These are phyloP conservation scores for Aphidius gifuensis DNA, from an alignment of 1,140 invertebrate genomes.

Conservation along the genomic window DNA sequence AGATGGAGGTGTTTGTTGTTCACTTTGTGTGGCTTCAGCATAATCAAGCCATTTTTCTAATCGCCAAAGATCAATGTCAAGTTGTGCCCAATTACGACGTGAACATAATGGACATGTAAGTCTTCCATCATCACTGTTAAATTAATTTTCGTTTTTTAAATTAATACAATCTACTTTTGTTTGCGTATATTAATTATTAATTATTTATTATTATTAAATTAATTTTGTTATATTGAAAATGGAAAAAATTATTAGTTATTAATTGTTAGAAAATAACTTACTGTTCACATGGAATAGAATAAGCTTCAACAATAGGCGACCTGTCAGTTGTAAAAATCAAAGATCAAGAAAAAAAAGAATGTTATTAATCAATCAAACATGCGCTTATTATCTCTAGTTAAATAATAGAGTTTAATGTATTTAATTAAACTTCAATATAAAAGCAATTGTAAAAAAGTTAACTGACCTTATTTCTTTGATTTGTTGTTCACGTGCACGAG, in stretches of 20 bases:
- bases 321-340: constrained; percentile 49
- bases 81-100: constrained; percentile 82
- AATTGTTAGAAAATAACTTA: constrained; percentile 54
- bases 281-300: constrained; percentile 66
- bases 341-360: constrained; percentile 28
- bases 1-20: constrained; percentile 64
- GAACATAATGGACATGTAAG: constrained; percentile 79
- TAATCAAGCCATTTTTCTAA: constrained; percentile 87
- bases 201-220: constrained; percentile 2
- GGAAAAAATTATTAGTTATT: constrained; percentile 19
- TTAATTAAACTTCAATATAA: background rate
- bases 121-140: constrained; percentile 67
- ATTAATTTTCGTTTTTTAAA: constrained; percentile 8
- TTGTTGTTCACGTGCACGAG: constrained; percentile 71
- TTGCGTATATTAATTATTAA: background rate
- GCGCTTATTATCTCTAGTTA: background rate
- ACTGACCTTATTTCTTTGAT: constrained; percentile 69
- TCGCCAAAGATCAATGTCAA: constrained; percentile 84
- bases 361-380: constrained; percentile 20
- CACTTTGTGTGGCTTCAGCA: constrained; percentile 76
- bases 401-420: constrained; percentile 1
- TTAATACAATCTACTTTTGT: background rate
- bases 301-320: constrained; percentile 61
- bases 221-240: background rate
- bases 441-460: constrained; percentile 15